Conservation (phyloP, 2,113 vertebrate species). For the Spizaetus ornatus region DNA sequence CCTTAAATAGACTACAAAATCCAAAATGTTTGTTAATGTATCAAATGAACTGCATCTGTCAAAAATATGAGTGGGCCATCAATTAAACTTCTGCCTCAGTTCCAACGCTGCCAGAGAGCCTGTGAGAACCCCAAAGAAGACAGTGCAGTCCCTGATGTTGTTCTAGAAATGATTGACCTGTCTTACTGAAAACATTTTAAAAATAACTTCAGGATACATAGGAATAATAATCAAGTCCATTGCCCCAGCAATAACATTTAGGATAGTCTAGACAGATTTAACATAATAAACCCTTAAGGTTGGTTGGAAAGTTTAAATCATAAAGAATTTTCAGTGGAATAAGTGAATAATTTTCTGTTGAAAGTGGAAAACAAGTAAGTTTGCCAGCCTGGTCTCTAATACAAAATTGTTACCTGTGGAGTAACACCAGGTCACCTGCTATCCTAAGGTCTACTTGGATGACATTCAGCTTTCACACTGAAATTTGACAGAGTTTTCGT, state of each 20-base stretch:
- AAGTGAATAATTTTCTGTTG: background rate
- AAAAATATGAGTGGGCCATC: slow-evolving; percentile 5
- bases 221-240: background rate
- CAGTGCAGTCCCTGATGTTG: background rate
- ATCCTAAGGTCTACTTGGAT: background rate
- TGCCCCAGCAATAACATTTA: background rate
- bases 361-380: background rate
- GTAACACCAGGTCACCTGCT: background rate
- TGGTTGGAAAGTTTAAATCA: background rate
- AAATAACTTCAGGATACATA: background rate
- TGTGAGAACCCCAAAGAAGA: background rate
- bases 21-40: background rate
- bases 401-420: background rate
- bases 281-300: background rate
- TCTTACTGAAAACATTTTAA: background rate
- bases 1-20: background rate
- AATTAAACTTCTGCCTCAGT: background rate
- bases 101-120: background rate
- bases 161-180: background rate
- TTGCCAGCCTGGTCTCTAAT: background rate
- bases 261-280: background rate
- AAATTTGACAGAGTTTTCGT: background rate
- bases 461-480: background rate
- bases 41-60: background rate
- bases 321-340: background rate